phyloP scores from a whole-genome alignment of 1,140 invertebrate genomes.

The Diploscapter pachys region DNA sequence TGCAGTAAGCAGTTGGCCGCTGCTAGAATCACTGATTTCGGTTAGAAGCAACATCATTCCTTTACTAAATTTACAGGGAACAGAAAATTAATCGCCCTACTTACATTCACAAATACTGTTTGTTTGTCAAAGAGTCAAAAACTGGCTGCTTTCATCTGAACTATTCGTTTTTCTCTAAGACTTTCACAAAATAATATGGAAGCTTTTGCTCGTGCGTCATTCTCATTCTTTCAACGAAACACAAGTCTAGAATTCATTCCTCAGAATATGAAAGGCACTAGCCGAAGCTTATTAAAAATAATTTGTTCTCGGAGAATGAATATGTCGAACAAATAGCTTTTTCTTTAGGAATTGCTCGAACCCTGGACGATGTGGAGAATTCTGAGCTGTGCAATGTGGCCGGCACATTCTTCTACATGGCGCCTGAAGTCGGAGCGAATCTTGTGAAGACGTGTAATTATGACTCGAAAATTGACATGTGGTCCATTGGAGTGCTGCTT shows the following conservation, averaged over 20 bases:
- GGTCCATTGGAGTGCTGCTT: conserved; percentile 52
- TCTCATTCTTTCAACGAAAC: too few species aligned
- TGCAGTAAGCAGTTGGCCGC: conserved; percentile 33
- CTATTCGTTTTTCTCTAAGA: too few species aligned
- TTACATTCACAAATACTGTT: conserved; percentile 23
- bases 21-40: conserved; percentile 56
- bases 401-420: conserved; percentile 55
- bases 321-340: conserved; percentile 29
- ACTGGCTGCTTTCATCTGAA: too few species aligned
- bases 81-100: conserved; percentile 7
- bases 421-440: conserved; percentile 55
- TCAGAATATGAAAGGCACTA: too few species aligned
- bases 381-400: conserved; percentile 50
- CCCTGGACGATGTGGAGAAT: conserved; percentile 36
- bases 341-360: conserved; percentile 29
- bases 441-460: conserved; percentile 46
- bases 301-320: too few species aligned
- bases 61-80: background rate
- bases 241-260: too few species aligned
- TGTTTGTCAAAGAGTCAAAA: too few species aligned
- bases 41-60: conserved; percentile 15
- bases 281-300: too few species aligned
- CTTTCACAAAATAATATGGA: too few species aligned
- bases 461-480: conserved; percentile 52
- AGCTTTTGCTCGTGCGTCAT: too few species aligned